phyloP scores from a whole-genome alignment of 2,113 vertebrate genomes.

The Myiozetetes cayanensis region DNA sequence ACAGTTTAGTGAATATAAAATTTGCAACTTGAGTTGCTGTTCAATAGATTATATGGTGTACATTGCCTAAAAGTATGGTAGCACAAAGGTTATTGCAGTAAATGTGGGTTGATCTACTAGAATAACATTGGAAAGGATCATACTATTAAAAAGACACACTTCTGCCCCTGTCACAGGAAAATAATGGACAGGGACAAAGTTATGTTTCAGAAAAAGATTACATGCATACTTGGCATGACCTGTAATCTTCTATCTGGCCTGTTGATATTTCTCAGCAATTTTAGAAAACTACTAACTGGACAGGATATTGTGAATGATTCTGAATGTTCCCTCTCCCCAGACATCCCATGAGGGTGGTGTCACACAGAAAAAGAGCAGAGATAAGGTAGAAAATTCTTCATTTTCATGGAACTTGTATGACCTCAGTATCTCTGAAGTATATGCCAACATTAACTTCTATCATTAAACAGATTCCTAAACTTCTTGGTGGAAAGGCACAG shows the following conservation, averaged over 20 bases:
- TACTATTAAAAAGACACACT: neutral
- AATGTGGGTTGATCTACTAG: neutral
- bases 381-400: neutral
- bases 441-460: neutral
- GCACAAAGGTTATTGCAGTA: neutral
- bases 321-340: accelerated
- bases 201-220: neutral
- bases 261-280: neutral
- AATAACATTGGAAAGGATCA: neutral
- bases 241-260: neutral
- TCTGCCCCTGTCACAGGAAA: neutral
- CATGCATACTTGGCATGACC: neutral
- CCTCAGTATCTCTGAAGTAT: neutral
- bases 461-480: neutral
- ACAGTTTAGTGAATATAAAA: neutral
- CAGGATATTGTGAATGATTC: neutral
- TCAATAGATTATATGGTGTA: neutral
- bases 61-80: neutral
- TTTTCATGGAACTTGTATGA: neutral
- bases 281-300: neutral
- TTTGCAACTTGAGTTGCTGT: neutral
- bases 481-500: neutral
- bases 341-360: neutral
- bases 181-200: neutral
- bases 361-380: neutral